Percentiles rank a stretch among this genome's conserved stretches.
Conservation (phyloP, 2,888 invertebrate genomes). For the Philonicus albiceps region DNA sequence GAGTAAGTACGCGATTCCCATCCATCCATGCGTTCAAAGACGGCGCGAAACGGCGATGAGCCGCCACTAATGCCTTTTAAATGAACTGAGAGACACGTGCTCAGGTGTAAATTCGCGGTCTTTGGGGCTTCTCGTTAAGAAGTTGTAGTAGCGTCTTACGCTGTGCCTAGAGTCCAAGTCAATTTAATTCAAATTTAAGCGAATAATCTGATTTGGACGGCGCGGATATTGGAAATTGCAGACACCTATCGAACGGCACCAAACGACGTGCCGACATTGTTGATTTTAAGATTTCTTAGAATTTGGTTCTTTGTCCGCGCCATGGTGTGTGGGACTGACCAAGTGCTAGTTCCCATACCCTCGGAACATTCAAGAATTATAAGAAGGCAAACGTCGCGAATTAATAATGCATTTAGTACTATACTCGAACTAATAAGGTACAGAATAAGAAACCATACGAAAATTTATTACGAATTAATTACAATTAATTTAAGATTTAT, state of each 20-base stretch:
- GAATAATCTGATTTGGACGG: slow-evolving; percentile 29
- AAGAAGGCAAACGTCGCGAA: not conserved
- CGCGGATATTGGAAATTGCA: not conserved
- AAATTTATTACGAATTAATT: not conserved
- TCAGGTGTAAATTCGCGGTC: not conserved
- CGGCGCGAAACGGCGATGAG: not conserved
- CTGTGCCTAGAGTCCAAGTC: not conserved
- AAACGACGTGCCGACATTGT: not conserved
- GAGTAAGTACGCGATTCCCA: slow-evolving; percentile 19
- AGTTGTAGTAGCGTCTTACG: not conserved
- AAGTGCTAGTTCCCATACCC: not conserved
- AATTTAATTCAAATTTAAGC: slow-evolving; percentile 23
- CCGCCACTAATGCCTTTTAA: slow-evolving; percentile 18
- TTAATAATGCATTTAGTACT: not conserved
- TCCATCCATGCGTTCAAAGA: not conserved
- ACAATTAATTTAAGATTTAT: not conserved
- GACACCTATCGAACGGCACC: not conserved
- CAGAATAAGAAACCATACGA: not conserved
- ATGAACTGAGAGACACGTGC: slow-evolving; percentile 32
- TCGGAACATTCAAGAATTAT: not conserved
- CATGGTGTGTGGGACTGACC: not conserved
- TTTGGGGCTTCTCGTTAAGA: not conserved
- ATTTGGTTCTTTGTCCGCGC: not conserved
- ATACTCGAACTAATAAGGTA: not conserved
- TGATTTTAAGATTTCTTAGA: not conserved